Evolutionary conservation across 2,113 vertebrate species (phyloP).

Genomic region (Toxotes chatareus): DNA sequence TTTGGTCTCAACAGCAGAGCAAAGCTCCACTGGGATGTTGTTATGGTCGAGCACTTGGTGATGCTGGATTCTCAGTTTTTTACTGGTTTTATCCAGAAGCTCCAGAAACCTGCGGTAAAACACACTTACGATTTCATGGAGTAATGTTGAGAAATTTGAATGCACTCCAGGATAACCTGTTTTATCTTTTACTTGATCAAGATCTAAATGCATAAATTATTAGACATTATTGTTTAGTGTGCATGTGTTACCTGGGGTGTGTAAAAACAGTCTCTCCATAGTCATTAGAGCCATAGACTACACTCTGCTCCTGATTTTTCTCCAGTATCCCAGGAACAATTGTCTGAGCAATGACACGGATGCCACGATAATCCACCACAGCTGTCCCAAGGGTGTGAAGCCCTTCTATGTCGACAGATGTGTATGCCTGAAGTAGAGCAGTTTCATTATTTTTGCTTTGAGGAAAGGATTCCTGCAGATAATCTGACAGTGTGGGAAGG

Average conservation of each 20-base stretch:
- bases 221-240: not conserved
- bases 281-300: constrained; percentile 96
- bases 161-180: not conserved
- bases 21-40: constrained; percentile 89
- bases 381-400: constrained; percentile 92
- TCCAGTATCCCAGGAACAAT: constrained; percentile 96
- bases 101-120: constrained; percentile 83
- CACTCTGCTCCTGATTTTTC: constrained; percentile 93
- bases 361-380: constrained; percentile 94
- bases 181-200: not conserved
- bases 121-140: not conserved
- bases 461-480: not conserved
- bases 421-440: constrained; percentile 83
- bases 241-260: constrained; percentile 84
- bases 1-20: constrained; percentile 94
- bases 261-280: constrained; percentile 94
- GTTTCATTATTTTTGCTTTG: not conserved
- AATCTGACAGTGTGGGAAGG: not conserved
- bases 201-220: not conserved
- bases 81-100: constrained; percentile 92
- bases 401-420: constrained; percentile 90
- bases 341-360: constrained; percentile 94
- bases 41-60: constrained; percentile 93
- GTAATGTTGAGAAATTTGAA: not conserved
- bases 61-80: constrained; percentile 90